Base-by-base conservation (phyloP, 2,888 invertebrate species). In the Drosophila incognita region DNA sequence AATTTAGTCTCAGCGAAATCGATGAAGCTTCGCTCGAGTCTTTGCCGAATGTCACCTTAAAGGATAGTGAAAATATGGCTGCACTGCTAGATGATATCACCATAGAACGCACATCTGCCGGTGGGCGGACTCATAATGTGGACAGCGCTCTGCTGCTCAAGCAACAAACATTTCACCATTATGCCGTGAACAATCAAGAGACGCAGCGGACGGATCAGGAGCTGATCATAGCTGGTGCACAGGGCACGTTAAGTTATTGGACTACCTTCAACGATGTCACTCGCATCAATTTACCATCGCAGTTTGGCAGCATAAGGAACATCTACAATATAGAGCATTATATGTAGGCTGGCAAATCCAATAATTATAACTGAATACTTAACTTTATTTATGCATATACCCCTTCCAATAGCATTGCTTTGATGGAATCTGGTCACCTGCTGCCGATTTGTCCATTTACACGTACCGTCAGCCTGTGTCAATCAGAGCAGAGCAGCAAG, bases 401-500 rank as follows among this genome's bases (percentile, higher is more conserved):
- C 10, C 8, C 15, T 29, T 48, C 0, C 11, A 42, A 29, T 31
- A 93, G 93, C 27, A 75, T 93, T 46, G 89, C 89, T 0, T 79
- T 93, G 4, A 92, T 91, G 2, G 75, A 86, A 58, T 91, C 89
- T 31, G 93, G 93, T 0, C 85, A 90, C 31, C 63, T 93, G 48
- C 56, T 92, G 70, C 91, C 93, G 75, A 85, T 93, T 48, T 93
- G 93, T 72, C 91, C 92, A 0, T 80, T 89, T 29, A 91, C 92
- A 1, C 91, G 91, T 54, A 66, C 89, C 0, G 59, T 91, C 2
- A 80, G 81, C 38, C 46, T 81, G n/a, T 67, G 81, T 24, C 77
- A 81, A 36, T 52, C 60, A 2, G 7, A 59, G 1, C 56, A 69
- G 35, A 40, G 18, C 1, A 38, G 62, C 53, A 10, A 65, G 42